Base-by-base conservation (phyloP, 2,888 invertebrate genomes). In the Gastracanthus pulcherrimus region DNA sequence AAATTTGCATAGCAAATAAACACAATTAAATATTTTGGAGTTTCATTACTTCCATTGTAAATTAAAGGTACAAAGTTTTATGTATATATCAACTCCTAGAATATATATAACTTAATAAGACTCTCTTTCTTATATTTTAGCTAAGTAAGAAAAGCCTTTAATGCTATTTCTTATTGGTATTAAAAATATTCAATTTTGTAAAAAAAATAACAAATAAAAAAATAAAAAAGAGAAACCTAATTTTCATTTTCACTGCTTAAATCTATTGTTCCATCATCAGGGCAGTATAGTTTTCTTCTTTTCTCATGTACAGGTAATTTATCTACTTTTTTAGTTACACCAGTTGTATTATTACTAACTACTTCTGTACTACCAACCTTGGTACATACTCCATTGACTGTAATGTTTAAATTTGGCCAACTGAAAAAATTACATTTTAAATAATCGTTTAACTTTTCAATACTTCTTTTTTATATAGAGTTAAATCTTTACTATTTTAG, bases 231-330 rank as follows among this genome's bases (percentile, higher is more conserved):
- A n/a, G 7, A 26, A 75, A 58, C 74, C 19, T 29, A 34, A 62
- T 62, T n/a, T n/a, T n/a, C 45, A 58, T 71, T 51, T 16, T 67
- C 51, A 31, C 16, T 70, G 6, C 48, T 16, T 31, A 82, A 45
- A 5, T 84, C 82, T 13, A 81, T 58, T 19, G 34, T 36, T 19
- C 9, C n/a, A 62, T 84, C 82, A 11, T 84, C 71, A 13, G 55
- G 55, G 0, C 41, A 58, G 36, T 76, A 84, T 0, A 84, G 29
- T 77, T 62, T 81, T 60, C 81, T 70, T 70, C 76, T 81, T 62
- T 80, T 82, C 6, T 71, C 55, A 11, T 11, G 19, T 23, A 26
- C 41, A 36, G 13, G 5, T 16, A 16, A 29, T 2, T 23, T 9
- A 23, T 55, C n/a, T n/a, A 0, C 6, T 55, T 55, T 55, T 26